Evolutionary conservation across 2,888 invertebrate species (phyloP).

Genomic region (Drosophila niveifrons): DNA sequence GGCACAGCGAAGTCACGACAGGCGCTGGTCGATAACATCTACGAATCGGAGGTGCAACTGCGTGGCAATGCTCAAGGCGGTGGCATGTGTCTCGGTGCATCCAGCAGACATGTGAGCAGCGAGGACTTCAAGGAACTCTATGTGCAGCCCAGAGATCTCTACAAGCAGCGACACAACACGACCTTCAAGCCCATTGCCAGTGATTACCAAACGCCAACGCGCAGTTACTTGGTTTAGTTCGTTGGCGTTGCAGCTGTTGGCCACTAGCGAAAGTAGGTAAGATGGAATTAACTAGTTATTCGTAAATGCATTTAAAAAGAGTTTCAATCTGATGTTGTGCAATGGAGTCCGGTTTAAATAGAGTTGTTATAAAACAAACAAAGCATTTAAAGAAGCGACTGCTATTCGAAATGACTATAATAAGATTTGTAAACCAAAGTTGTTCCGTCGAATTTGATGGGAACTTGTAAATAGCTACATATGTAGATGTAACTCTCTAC

Average conservation of each 20-base stretch:
- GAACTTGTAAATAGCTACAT: too few relatives aligned
- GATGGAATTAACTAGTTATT: background rate
- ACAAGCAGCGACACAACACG: slow-evolving; percentile 82
- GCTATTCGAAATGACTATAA: too few relatives aligned
- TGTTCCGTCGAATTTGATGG: too few relatives aligned
- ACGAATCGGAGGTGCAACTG: slow-evolving; percentile 81
- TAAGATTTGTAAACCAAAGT: too few relatives aligned
- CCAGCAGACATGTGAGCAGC: slow-evolving; percentile 64
- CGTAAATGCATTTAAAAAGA: too few relatives aligned
- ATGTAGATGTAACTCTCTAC: too few relatives aligned
- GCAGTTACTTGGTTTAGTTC: slow-evolving; percentile 82
- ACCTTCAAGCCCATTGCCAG: slow-evolving; percentile 82
- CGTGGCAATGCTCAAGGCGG: slow-evolving; percentile 41
- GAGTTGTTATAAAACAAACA: too few relatives aligned
- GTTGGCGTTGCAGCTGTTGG: background rate
- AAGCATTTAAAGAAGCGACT: too few relatives aligned
- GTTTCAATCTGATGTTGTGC: too few relatives aligned
- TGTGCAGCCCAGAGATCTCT: slow-evolving; percentile 83
- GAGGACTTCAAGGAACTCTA: slow-evolving; percentile 83
- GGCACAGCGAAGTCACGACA: slow-evolving; percentile 71
- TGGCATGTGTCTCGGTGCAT: slow-evolving; percentile 43
- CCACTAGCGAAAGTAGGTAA: background rate
- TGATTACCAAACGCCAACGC: slow-evolving; percentile 81
- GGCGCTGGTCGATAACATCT: slow-evolving; percentile 82
- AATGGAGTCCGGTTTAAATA: too few relatives aligned